phyloP scores from a whole-genome alignment of 2,888 invertebrate species.

The Diarsia brunnea region DNA sequence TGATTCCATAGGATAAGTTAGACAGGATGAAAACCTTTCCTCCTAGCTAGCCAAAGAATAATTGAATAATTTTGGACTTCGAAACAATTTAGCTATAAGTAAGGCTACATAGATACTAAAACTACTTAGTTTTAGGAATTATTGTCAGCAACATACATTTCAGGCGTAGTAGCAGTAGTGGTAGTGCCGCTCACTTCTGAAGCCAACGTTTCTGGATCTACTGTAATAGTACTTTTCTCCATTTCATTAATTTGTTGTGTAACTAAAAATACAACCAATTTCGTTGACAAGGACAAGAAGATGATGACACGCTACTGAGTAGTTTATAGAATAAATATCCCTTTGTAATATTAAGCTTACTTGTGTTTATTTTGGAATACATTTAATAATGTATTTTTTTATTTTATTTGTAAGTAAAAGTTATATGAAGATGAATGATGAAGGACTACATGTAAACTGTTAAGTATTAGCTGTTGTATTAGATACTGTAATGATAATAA shows the following conservation, averaged over 20 bases:
- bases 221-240: neutral
- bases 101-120: neutral
- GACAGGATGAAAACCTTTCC: neutral
- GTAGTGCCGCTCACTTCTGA: conserved; percentile 24
- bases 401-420: neutral
- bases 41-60: neutral
- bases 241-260: conserved; percentile 26
- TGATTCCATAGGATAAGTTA: neutral
- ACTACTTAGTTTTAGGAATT: neutral
- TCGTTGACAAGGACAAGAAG: neutral
- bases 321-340: neutral
- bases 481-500: neutral
- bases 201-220: neutral
- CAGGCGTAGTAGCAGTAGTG: conserved; percentile 12
- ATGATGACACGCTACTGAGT: neutral
- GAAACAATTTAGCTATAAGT: neutral
- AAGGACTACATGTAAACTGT: neutral
- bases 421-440: neutral
- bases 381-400: neutral
- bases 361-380: neutral
- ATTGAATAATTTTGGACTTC: neutral
- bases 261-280: conserved; percentile 29
- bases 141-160: conserved; percentile 31
- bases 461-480: neutral
- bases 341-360: neutral